Evolutionary conservation across 53 echinoderm and acorn worm species (phyloP).

Genomic region (Zoroaster sp.): DNA sequence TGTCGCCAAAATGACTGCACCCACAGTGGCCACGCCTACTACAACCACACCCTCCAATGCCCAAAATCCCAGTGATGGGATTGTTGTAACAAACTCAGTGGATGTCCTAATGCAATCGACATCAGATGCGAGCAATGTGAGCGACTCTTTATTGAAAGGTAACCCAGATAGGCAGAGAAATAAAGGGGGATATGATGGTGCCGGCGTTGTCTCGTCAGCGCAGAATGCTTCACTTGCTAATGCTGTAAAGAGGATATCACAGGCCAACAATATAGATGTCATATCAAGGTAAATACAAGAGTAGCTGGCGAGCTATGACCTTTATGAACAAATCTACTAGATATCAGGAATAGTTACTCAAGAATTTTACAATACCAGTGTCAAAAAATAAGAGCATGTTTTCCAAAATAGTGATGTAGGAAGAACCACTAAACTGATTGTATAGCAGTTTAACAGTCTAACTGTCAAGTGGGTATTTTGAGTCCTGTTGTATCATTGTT

Average conservation of each 20-base stretch:
- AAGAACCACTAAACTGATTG: too few relatives aligned
- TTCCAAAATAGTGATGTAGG: too few relatives aligned
- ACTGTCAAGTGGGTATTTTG: too few relatives aligned
- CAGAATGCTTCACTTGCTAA: conserved; percentile 54
- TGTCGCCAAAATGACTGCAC: not conserved
- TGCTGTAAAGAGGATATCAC: conserved; percentile 73
- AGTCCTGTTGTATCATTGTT: too few relatives aligned
- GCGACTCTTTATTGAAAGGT: conserved; percentile 1
- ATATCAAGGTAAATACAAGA: conserved; percentile 55
- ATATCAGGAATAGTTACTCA: too few relatives aligned
- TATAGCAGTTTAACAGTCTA: too few relatives aligned
- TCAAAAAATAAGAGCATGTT: too few relatives aligned
- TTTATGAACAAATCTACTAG: too few relatives aligned
- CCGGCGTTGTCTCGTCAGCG: conserved; percentile 11
- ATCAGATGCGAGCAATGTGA: not conserved
- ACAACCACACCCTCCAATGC: conserved; percentile 17
- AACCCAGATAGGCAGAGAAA: conserved; percentile 40
- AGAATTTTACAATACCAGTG: too few relatives aligned
- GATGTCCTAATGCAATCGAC: not conserved
- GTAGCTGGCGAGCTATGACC: too few relatives aligned
- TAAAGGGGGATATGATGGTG: conserved; percentile 18
- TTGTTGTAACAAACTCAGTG: conserved; percentile 22
- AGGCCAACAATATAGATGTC: conserved; percentile 75
- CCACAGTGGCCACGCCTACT: conserved; percentile 54
- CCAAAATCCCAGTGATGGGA: conserved; percentile 20